Base-by-base conservation (phyloP, 2,113 vertebrate genomes). In the Cottus gobio region DNA sequence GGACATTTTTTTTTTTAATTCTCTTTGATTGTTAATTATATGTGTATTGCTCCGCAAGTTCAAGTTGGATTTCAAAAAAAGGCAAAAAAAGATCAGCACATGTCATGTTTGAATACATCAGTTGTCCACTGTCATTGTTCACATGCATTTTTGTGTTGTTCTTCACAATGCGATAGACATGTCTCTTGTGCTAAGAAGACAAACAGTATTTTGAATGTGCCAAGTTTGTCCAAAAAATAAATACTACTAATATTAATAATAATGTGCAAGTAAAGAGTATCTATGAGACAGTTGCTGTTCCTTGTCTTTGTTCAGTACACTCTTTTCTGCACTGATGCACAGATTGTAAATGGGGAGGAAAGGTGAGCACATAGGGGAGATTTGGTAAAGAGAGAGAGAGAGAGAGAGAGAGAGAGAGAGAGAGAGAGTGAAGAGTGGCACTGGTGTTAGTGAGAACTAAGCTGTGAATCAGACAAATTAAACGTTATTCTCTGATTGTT, bases 251-350 rank as follows among this genome's bases (percentile, higher is more conserved):
- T 28, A 28, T 7, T 50, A 22, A n/a, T 30, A 30, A 58, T 9
- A 62, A 44, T 26, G 44, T 70, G 31, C 18, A 62, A 70, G 18
- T 69, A 62, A 70, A 62, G 66, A 52, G 34, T 7, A 54, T 64
- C 46, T 54, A n/a, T 26, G 8, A 67, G 26, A 58, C 28, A n/a
- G 7, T 16, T 30, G 44, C 11, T 61, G 15, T 26, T 6, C 12
- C 54, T 26, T 28, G 11, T 71, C 36, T 57, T 42, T 54, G 16
- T 61, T 61, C 9, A 58, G n/a, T 36, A 12, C 4, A n/a, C 26
- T 22, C 24, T 18, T 10, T 11, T 12, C 42, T 48, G 20, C 24
- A 18, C 24, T 30, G 18, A 44, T 28, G 8, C 20, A 42, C 16
- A 56, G 3, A 36, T 28, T 9, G 30, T 42, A 20, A 22, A 16